A percentile compares a stretch with the other conserved stretches of the same genome.
These are phyloP conservation scores for Neoitamus cyanurus DNA, from an alignment of 2,888 invertebrate genomes.

Conservation along the genomic window DNA sequence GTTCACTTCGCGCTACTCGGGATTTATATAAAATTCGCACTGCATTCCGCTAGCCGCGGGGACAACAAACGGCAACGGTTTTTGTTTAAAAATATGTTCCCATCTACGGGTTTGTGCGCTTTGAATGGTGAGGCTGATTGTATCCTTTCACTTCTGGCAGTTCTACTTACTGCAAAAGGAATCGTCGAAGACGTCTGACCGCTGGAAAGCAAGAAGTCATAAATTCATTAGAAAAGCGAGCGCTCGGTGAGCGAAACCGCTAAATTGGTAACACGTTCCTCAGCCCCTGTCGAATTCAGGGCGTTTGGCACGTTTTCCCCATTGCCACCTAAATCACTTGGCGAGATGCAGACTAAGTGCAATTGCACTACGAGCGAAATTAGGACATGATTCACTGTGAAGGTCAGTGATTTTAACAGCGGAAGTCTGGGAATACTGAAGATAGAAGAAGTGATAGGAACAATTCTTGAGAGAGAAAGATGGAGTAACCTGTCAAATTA, in stretches of 20 bases:
- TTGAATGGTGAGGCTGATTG: not conserved
- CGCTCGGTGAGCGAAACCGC: not conserved
- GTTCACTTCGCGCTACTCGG: not conserved
- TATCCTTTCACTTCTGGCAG: not conserved
- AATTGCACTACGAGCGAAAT: not conserved
- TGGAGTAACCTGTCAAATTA: no score
- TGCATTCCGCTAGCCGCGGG: not conserved
- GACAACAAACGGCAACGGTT: not conserved
- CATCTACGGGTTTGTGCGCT: not conserved
- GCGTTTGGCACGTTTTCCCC: not conserved
- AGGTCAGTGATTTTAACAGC: not conserved
- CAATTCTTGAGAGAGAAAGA: not conserved
- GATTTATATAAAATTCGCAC: not conserved
- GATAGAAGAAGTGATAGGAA: not conserved
- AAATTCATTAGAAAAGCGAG: not conserved
- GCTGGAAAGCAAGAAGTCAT: not conserved
- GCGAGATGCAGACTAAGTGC: not conserved
- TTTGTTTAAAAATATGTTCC: not conserved
- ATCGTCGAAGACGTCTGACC: not conserved
- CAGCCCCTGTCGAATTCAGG: not conserved
- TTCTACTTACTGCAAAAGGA: not conserved
- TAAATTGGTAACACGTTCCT: not conserved
- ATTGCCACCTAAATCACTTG: not conserved
- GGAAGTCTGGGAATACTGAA: not conserved
- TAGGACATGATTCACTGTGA: not conserved